phyloP scores from a whole-genome alignment of 2,888 invertebrate species.

The Heliconius ethilla region DNA sequence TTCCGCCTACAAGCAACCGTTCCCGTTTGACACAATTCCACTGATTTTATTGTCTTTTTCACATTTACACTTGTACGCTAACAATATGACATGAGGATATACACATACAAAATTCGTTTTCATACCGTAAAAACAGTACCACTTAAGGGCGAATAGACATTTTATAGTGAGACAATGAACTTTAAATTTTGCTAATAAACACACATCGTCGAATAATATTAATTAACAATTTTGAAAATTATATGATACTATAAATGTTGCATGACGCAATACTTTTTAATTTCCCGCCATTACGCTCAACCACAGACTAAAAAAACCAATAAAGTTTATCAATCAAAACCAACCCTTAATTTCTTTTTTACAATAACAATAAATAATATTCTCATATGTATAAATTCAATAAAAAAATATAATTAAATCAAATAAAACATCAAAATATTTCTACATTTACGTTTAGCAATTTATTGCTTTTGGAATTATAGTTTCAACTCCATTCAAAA shows the following conservation, averaged over 20 bases:
- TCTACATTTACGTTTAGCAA: neutral
- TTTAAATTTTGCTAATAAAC: too few species aligned
- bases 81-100: neutral
- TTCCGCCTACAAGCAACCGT: too few species aligned
- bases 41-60: too few species aligned
- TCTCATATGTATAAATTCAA: neutral
- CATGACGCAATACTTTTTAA: too few species aligned
- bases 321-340: neutral
- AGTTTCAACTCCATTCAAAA: conserved; percentile 48
- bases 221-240: too few species aligned
- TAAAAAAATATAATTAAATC: neutral
- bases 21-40: too few species aligned
- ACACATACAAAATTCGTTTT: neutral
- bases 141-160: neutral
- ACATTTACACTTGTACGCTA: too few species aligned
- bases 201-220: too few species aligned
- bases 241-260: too few species aligned
- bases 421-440: neutral
- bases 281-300: too few species aligned
- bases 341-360: neutral
- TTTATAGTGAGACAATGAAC: too few species aligned
- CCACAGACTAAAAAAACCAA: too few species aligned
- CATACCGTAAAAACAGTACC: neutral
- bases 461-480: conserved; percentile 49
- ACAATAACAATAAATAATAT: neutral